Percentiles rank a stretch among this genome's conserved stretches.
Conservation (phyloP, 2,113 vertebrate species). For the Thamnophis sirtalis region DNA sequence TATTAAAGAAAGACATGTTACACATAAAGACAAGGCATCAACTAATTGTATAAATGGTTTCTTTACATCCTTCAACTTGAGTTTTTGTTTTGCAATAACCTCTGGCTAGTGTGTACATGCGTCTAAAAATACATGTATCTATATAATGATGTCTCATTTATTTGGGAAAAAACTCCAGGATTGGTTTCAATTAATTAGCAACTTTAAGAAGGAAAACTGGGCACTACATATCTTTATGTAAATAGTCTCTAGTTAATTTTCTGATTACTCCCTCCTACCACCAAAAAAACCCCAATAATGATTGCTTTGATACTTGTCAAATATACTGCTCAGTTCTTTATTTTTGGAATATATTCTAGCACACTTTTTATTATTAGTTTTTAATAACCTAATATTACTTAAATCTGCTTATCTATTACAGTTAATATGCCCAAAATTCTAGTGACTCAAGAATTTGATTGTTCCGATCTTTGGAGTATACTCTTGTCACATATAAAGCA, state of each 20-base stretch:
- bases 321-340: not conserved
- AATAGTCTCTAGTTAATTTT: not conserved
- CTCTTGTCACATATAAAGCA: not conserved
- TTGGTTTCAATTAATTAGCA: not conserved
- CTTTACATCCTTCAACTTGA: not conserved
- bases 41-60: not conserved
- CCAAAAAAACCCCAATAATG: not conserved
- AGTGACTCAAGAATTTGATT: not conserved
- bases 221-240: not conserved
- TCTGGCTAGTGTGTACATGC: not conserved
- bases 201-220: not conserved
- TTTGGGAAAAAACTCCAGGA: not conserved
- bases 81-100: not conserved
- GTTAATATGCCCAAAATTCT: not conserved
- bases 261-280: not conserved
- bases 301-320: not conserved
- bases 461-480: not conserved
- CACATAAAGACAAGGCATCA: not conserved
- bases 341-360: not conserved
- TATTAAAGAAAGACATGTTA: not conserved
- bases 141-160: not conserved
- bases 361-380: not conserved
- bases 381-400: not conserved
- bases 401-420: not conserved
- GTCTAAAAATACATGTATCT: not conserved